Evolutionary conservation across 2,113 vertebrate species (phyloP).

Genomic region (Clupea harengus): DNA sequence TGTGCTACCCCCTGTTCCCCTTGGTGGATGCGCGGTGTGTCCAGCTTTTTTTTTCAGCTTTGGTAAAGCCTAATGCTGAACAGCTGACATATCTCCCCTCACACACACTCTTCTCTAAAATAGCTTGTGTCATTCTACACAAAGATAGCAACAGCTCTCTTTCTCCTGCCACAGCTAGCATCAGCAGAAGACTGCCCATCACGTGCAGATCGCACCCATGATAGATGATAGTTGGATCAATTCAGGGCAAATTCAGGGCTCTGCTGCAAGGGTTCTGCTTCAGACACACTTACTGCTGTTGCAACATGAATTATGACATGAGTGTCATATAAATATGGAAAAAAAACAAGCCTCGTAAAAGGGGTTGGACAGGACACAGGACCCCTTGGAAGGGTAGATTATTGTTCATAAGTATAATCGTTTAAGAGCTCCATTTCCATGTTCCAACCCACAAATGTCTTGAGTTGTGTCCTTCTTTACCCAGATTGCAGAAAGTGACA

Average conservation of each 20-base stretch:
- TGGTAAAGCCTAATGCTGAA: slow-evolving; percentile 65
- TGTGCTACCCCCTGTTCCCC: slow-evolving; percentile 46
- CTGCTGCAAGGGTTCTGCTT: neutral
- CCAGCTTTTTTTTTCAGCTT: slow-evolving; percentile 44
- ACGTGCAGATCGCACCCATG: neutral
- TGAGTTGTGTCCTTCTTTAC: neutral
- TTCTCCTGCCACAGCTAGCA: neutral
- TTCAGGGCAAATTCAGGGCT: neutral
- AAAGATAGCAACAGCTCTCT: slow-evolving; percentile 60
- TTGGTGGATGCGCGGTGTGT: slow-evolving; percentile 42
- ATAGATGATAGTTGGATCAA: neutral
- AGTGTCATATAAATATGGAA: neutral
- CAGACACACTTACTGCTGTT: neutral
- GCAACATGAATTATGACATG: neutral
- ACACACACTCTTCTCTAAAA: slow-evolving; percentile 69
- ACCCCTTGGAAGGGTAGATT: too few species aligned
- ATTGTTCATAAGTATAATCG: too few species aligned
- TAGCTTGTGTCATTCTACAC: slow-evolving; percentile 68
- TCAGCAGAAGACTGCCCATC: neutral
- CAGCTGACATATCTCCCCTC: slow-evolving; percentile 75
- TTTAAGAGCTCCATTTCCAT: neutral
- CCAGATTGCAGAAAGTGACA: neutral
- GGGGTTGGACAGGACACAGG: neutral
- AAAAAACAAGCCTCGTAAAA: neutral
- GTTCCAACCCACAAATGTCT: neutral